Evolutionary conservation across 2,797 vertebrate species (phyloP), one percentile per base, ranked within the genome.

Genomic region (Vespertilio murinus): DNA sequence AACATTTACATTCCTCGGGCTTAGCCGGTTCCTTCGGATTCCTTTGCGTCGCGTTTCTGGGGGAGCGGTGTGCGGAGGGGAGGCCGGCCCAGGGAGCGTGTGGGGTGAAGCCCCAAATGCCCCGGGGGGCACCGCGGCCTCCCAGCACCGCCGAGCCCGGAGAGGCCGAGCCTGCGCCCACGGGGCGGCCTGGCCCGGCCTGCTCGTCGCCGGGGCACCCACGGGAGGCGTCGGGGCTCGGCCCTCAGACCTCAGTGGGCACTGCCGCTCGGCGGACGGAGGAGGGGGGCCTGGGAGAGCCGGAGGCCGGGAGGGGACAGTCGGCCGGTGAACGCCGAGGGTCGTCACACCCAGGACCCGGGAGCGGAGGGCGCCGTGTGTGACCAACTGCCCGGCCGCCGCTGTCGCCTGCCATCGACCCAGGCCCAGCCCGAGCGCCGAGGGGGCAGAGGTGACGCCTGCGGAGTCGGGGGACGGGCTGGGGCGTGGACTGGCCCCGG

Each of bases 1-100:
- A 89, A 35, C 65, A 9, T n/a, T 86, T 61, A 67, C 93, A 90
- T 95, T 96, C 96, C 88, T 96, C 17, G 91, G 71, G 96, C 84
- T 96, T 82, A 89, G 54, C 79, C 0, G 18, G 38, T 23, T 25
- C 74, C 23, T 52, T 35, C 4, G 91, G 23, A 40, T 20, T 23
- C 74, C 12, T 33, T 35, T 14, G 90, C 71, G 79, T 92, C 65
- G 25, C 4, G 67, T 95, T 95, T 97, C 96, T 87, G 91, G 82
- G 75, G 69, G 92, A 64, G 74, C 65, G 67, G 95, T 71, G 40
- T 17, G 0, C 23, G 61, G 47, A 93, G 79, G 74, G 56, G 40
- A 47, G 84, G 92, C 54, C 88, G 28, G 45, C 25, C 78, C 84
- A 81, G 71, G 86, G 80, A 1, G 49, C 45, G 42, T 74, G 75